phyloP scores from a whole-genome alignment of 2,797 vertebrate genomes.

The Girardinus metallicus region DNA sequence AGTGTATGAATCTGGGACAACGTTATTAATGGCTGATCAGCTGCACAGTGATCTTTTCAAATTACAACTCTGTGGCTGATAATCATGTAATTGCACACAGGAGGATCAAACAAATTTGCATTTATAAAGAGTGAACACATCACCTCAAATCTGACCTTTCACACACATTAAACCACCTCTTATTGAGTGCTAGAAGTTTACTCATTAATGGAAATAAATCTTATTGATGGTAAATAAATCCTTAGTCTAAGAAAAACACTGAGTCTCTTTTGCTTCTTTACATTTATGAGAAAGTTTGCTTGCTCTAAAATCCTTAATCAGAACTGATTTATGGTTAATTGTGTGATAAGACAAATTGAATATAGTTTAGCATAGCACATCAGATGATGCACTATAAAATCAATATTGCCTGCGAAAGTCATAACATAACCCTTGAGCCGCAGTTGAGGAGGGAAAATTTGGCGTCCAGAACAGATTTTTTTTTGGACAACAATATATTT shows the following conservation, averaged over 20 bases:
- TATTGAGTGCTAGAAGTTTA: neutral
- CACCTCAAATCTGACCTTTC: neutral
- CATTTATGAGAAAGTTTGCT: neutral
- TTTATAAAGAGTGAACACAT: neutral
- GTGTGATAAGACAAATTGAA: neutral
- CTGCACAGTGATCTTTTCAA: neutral
- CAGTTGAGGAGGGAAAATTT: neutral
- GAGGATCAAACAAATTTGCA: neutral
- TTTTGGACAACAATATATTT: neutral
- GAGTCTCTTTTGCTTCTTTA: neutral
- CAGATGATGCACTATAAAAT: neutral
- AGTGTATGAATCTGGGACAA: neutral
- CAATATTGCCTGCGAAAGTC: neutral
- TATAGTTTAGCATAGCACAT: neutral
- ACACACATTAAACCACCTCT: neutral
- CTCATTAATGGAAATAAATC: neutral
- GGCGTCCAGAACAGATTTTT: neutral
- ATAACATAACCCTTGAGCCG: neutral
- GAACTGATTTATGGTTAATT: neutral
- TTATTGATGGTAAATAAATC: neutral
- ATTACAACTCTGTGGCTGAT: neutral
- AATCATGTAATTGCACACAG: neutral
- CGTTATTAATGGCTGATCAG: neutral
- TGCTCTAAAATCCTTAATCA: neutral
- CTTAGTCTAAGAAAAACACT: neutral